Evolutionary conservation across 2,888 invertebrate genomes (phyloP), one percentile per base, ranked within the genome.

Genomic region (Drosophila merina): DNA sequence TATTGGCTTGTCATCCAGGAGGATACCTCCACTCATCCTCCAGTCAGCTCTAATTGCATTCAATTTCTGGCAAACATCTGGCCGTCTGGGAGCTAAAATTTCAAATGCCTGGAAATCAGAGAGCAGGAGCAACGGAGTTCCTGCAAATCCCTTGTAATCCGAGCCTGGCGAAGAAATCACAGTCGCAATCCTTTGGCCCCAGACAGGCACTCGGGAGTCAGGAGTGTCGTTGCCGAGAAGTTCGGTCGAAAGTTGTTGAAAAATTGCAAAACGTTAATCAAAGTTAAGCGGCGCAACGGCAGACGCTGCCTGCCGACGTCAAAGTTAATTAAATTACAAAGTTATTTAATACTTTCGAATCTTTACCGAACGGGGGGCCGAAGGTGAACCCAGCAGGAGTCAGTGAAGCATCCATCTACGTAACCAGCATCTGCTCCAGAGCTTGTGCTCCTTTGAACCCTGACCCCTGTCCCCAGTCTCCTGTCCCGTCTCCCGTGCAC

Each of bases 261-360:
- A 84, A 86, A 84, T 84, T 72, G 78, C 77, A 76, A 74, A 84
- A 84, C 84, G 83, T 84, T 84, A 84, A 87, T 84, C 84, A 84
- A 87, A 84, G 88, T 87, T 82, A 84, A 87, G 86, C 88, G 83
- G 72, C 75, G 57, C 57, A 52, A 52, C 33, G 40, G 51, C 47
- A 48, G 48, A 56, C 72, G 59, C 62, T 55, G 69, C 38, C 62
- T 57, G 69, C 38, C 70, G 75, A 75, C 85, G 82, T 79, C 83
- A 87, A 84, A 84, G 88, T 87, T 84, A 84, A 84, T 84, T 84
- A 84, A 84, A 84, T 84, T 84, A 84, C 84, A 87, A 84, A 84
- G 84, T 84, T 87, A 84, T 84, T 84, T 87, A 84, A 84, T 84
- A 87, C 84, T 76, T 77, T 83, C 77, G 72, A 78, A 82, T 78